phyloP scores from a whole-genome alignment of 2,113 vertebrate species.

The Tangachromis dhanisi region DNA sequence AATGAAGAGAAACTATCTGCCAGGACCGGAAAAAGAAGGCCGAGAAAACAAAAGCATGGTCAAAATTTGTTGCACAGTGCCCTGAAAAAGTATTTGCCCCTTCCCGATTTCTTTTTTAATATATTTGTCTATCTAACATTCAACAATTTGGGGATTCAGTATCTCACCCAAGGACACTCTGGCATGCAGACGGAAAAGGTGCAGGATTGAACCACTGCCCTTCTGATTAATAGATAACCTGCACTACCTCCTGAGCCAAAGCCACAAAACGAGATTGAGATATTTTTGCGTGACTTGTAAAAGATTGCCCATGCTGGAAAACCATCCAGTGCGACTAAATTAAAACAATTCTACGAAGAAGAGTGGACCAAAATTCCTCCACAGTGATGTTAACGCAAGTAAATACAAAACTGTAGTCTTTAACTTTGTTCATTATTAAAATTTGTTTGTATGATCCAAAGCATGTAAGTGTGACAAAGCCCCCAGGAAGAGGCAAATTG shows the following conservation, averaged over 20 bases:
- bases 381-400: background rate
- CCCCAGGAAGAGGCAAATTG: background rate
- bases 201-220: background rate
- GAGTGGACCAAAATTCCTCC: background rate
- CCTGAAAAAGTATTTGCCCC: background rate
- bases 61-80: background rate
- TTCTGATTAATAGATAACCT: background rate
- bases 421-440: background rate
- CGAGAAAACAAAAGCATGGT: background rate
- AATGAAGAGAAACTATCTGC: background rate
- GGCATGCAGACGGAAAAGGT: accelerated
- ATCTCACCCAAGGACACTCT: background rate
- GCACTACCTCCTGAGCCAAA: background rate
- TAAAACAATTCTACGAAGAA: background rate
- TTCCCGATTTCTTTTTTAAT: background rate
- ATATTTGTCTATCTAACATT: background rate
- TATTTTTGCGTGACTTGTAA: background rate
- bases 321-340: background rate
- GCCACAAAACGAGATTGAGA: background rate
- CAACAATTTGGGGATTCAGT: background rate
- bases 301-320: background rate
- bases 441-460: background rate
- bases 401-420: background rate
- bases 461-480: background rate
- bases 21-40: background rate